Evolutionary conservation across 2,888 invertebrate species (phyloP), one percentile per base, ranked within the genome.

Genomic region (Drosophila parthenogenetica): DNA sequence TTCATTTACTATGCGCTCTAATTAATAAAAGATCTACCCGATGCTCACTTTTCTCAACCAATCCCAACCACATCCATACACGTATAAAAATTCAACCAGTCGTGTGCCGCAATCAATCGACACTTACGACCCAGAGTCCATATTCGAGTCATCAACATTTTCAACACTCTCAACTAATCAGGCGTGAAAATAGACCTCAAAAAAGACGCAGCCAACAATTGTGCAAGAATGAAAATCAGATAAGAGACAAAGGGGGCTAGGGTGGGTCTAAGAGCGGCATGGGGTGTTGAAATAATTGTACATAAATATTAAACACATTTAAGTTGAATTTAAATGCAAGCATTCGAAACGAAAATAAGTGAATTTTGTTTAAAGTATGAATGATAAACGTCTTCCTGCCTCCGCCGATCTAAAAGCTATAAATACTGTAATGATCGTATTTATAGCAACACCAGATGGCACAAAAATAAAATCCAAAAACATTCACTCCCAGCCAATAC

Each of bases 81-180:
- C 25, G 37, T 25, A 35, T 22, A 42, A 62, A 60, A 29, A 17
- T 45, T 55, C 40, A 50, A 22, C 46, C 39, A 50, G 72, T 65
- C 79, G 85, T 77, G 87, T 49, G 86, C 74, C 70, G 19, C 72
- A 69, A 79, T 84, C 79, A 81, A 81, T 83, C 82, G 82, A 77
- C 85, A 77, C 79, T 72, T 70, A 66, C 32, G 32, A 3, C 39
- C 39, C 29, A 16, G 62, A 60, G 65, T 71, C 39, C 50, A 54
- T 54, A 58, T 75, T 58, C 42, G 8, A 58, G 64, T 48, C 64
- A 86, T 76, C 76, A 69, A 78, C 63, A 65, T 66, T 84, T 84
- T 84, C 89, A 88, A 83, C 84, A 76, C 83, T 39, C 51, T 57
- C 54, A 67, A 55, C 84, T 79, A 88, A 84, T 84, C 87, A 86